Evolutionary conservation across 2,797 vertebrate genomes (phyloP), one percentile per base, ranked within the genome.

Genomic region (Enteromius paludinosus): DNA sequence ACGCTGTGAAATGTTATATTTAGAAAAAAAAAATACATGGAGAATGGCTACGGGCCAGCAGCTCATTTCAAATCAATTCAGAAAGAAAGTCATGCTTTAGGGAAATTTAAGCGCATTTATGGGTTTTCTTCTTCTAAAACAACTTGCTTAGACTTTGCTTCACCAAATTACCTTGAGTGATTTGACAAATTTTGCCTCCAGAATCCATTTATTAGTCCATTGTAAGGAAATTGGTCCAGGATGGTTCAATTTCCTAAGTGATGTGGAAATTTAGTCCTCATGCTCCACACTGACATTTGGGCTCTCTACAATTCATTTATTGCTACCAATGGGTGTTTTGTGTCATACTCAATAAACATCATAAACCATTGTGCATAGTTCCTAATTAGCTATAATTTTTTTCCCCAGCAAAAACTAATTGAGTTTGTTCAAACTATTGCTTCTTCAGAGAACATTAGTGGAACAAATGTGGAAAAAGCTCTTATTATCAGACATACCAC

Each of bases 301-400:
- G 5, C 15, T 33, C 49, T 59, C 20, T 69, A 43, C 49, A 59
- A 59, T 69, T 25, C 49, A 30, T 75, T 75, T 23, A 82, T 45
- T 75, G 72, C 76, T 61, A 82, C 35, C 72, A 30, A 75, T 68
- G 28, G 72, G 49, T 20, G 49, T 66, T 61, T 76, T 61, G 38
- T 82, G 64, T 82, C 81, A 66, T 59, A 68, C 49, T 82, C 64
- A 76, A 82, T 77, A 75, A 77, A 75, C 73, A 82, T 59, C 64
- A 76, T 41, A 82, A 82, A 76, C 23, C 38, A 59, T 20, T 76
- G 38, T 0, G 28, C 52, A 78, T 20, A 56, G 72, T 76, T 76
- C 38, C 33, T 69, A 82, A 82, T 82, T 76, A 82, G 35, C 9
- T 15, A n/a, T 20, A 65, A 38, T 45, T 76, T 76, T 82, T 41